Evolutionary conservation across 2,113 vertebrate species (phyloP).

Genomic region (Alligator mississippiensis): DNA sequence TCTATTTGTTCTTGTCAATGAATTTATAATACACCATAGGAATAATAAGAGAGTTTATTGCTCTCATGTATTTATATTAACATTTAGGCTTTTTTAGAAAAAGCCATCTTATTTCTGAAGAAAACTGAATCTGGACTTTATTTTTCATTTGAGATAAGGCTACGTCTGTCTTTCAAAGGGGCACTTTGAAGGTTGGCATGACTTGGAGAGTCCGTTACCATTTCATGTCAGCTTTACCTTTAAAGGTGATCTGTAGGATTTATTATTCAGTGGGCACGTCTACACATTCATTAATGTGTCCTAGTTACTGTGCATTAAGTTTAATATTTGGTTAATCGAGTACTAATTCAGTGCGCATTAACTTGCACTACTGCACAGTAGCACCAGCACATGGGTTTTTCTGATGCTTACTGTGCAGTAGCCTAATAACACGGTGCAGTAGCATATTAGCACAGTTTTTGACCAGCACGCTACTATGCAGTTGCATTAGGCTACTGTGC

Average conservation of each 20-base stretch:
- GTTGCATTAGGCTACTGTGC: too few relatives aligned
- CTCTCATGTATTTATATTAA: background rate
- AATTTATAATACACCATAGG: accelerated
- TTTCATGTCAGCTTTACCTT: background rate
- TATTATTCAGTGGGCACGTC: background rate
- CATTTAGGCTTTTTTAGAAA: constrained; percentile 46
- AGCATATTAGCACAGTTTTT: too few relatives aligned
- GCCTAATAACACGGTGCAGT: too few relatives aligned
- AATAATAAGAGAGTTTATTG: background rate
- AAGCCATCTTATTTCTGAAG: constrained; percentile 50
- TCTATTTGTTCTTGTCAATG: background rate
- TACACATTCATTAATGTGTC: too few relatives aligned
- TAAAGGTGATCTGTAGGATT: background rate
- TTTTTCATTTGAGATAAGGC: constrained; percentile 69
- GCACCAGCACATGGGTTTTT: too few relatives aligned
- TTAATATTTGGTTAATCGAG: too few relatives aligned
- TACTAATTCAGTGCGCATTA: too few relatives aligned
- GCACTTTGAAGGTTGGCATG: constrained; percentile 16
- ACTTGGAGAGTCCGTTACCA: background rate
- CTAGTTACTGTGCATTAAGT: too few relatives aligned
- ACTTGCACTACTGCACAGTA: too few relatives aligned
- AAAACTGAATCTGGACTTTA: constrained; percentile 59
- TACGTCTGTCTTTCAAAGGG: constrained; percentile 29
- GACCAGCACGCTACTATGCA: too few relatives aligned
- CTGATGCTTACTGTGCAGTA: too few relatives aligned